Conservation (phyloP, 2,113 vertebrate genomes). For the Polyodon spathula region DNA sequence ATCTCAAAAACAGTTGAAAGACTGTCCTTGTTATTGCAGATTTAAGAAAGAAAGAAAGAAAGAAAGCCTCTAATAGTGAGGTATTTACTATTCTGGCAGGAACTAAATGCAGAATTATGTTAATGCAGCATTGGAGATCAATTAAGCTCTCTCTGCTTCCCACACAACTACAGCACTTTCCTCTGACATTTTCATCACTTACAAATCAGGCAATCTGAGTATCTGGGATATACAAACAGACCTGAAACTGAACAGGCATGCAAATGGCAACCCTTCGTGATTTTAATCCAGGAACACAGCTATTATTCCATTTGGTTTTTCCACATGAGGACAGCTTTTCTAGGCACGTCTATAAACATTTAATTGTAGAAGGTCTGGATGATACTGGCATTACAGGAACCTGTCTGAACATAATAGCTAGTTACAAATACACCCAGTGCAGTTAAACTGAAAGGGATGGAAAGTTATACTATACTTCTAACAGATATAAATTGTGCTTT, state of each 20-base stretch:
- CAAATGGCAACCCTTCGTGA: too few relatives aligned
- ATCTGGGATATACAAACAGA: too few relatives aligned
- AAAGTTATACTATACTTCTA: not conserved
- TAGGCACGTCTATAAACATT: too few relatives aligned
- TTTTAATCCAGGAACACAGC: too few relatives aligned
- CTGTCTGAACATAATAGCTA: not conserved
- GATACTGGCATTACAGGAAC: not conserved
- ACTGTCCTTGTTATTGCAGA: too few relatives aligned
- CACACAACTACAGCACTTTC: not conserved
- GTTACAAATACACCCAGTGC: not conserved
- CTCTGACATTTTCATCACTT: not conserved
- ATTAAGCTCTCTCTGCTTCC: not conserved
- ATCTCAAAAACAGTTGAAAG: too few relatives aligned
- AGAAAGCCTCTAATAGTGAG: not conserved
- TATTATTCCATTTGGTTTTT: too few relatives aligned
- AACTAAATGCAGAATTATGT: not conserved
- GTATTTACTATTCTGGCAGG: not conserved
- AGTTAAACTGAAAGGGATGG: not conserved
- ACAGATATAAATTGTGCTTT: conserved; percentile 21
- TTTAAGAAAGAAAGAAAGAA: conserved; percentile 5
- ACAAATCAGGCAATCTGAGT: too few relatives aligned
- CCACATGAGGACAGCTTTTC: too few relatives aligned
- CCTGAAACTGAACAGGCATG: too few relatives aligned
- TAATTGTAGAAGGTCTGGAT: not conserved
- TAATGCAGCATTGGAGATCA: not conserved